These are phyloP conservation scores for Marmota monax DNA, from an alignment of 2,113 vertebrate genomes.

Conservation along the genomic window DNA sequence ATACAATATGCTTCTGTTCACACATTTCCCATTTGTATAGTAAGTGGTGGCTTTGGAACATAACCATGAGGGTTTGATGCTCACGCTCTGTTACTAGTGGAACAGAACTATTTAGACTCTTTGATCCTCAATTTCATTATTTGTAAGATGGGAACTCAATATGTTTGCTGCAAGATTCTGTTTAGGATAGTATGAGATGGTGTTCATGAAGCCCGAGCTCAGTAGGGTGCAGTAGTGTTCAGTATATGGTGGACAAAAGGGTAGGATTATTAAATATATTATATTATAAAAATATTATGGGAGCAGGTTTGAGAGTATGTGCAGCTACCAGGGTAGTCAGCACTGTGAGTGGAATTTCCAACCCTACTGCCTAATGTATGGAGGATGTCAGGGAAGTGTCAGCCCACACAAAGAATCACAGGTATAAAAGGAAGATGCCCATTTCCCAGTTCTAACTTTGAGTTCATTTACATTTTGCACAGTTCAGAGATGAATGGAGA, in stretches of 20 bases:
- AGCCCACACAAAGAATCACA: not conserved
- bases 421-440: not conserved
- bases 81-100: not conserved
- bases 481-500: not conserved
- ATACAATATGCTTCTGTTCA: not conserved
- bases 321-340: not conserved
- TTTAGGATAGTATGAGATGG: not conserved
- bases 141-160: slow-evolving; percentile 22
- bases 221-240: not conserved
- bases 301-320: not conserved
- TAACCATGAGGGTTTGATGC: not conserved
- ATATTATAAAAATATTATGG: not conserved
- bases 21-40: not conserved
- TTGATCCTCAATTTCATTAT: not conserved
- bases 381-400: not conserved
- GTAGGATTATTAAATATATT: no score
- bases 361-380: no score
- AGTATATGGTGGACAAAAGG: not conserved
- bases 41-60: not conserved
- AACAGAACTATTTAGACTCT: not conserved
- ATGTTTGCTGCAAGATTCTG: not conserved
- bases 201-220: not conserved
- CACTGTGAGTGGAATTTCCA: not conserved
- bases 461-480: not conserved
- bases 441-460: not conserved